Evolutionary conservation across 2,113 vertebrate species (phyloP), one percentile per base, ranked within the genome.

Genomic region (Phodopus roborovskii): DNA sequence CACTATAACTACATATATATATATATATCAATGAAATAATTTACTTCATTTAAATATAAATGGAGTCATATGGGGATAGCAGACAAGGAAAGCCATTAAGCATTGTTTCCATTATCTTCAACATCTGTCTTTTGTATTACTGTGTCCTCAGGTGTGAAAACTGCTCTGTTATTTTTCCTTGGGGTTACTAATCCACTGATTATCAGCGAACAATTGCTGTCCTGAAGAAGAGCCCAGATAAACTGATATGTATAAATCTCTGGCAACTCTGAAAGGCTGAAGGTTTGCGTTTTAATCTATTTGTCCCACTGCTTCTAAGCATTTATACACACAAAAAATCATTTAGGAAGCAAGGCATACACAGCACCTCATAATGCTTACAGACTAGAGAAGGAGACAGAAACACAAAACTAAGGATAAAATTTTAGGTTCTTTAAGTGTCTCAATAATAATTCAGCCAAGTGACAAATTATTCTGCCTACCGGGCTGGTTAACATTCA

Each of bases 41-140:
- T 79, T 30, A 71, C 33, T 81, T 82, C 36, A 66, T 90, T 94
- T 70, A 84, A 96, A 68, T 68, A 84, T 33, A 39, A 85, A 77
- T 62, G 16, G 1, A 62, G 91, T 79, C 20, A 16, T 84, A 33
- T 39, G 24, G 11, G 12, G 64, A 0, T 33, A 84, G 66, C 16
- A 94, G 88, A 62, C 17, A 86, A 58, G 5, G 39, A 33, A 66
- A 45, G 5, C 39, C 53, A 5, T 68, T 70, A 58, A 87, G 48
- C 17, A 79, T 20, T 53, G 74, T 53, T 74, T 94, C 50, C 15
- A 94, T 60, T 39, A 39, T 39, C 56, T 82, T 39, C 24, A 81
- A 39, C 7, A 62, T 53, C 56, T 45, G 50, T 17, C 50, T 87
- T 92, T 68, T 30, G 22, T 24, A n/a, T 56, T 28, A 42, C 58